phyloP scores from a whole-genome alignment of 2,797 vertebrate species.

The Pterois miles region DNA sequence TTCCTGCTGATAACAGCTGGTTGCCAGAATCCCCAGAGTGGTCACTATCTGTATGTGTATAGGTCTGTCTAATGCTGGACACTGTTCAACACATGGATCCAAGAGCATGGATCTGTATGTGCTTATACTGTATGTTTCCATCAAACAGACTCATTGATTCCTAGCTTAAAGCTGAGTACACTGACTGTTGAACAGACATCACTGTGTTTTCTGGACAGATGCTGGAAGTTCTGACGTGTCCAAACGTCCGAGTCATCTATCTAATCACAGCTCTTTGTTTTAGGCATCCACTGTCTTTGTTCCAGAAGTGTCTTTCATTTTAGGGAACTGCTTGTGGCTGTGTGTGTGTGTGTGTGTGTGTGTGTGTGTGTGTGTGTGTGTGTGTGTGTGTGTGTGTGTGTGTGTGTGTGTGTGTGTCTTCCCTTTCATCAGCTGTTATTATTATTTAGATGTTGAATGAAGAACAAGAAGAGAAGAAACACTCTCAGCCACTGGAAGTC shows the following conservation, averaged over 20 bases:
- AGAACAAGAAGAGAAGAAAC: constrained; percentile 25
- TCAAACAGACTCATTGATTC: too few relatives aligned
- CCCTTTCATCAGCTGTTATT: constrained; percentile 58
- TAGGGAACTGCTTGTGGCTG: constrained; percentile 43
- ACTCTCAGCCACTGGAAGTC: constrained; percentile 49
- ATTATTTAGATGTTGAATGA: constrained; percentile 56
- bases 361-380: constrained; percentile 16
- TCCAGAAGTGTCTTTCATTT: constrained; percentile 59
- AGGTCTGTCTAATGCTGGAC: too few relatives aligned
- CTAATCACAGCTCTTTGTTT: constrained; percentile 58
- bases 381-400: constrained; percentile 15
- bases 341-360: constrained; percentile 15
- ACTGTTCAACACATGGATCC: too few relatives aligned
- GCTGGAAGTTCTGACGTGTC: not conserved
- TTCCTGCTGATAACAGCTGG: not conserved
- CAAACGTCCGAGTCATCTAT: constrained; percentile 1
- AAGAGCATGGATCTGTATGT: too few relatives aligned
- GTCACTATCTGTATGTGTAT: not conserved
- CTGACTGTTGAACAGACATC: not conserved
- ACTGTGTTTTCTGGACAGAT: not conserved
- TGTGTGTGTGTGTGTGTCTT: constrained; percentile 10
- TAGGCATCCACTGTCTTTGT: constrained; percentile 44
- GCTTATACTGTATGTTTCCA: too few relatives aligned
- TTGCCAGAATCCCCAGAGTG: not conserved
- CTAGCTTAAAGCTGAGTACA: not conserved